Conservation (phyloP, 2,888 invertebrate species). For the Aradus depressus region DNA sequence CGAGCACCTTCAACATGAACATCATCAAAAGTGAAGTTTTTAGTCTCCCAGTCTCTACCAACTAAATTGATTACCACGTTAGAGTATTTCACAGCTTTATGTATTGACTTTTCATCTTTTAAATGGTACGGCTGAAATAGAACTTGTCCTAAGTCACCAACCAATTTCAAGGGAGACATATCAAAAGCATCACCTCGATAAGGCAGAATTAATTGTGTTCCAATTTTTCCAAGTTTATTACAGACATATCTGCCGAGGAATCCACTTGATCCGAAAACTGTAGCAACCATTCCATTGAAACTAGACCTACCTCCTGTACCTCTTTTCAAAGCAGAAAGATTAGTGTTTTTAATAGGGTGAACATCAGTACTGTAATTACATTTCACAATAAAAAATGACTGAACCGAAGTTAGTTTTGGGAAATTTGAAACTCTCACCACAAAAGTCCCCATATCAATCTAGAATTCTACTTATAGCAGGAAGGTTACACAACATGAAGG, state of each 20-base stretch:
- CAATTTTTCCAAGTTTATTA: conserved; percentile 78
- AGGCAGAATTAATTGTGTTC: conserved; percentile 81
- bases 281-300: conserved; percentile 94
- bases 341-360: conserved; percentile 30
- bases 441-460: no score
- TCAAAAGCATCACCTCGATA: conserved; percentile 81
- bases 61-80: conserved; percentile 94
- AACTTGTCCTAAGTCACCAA: conserved; percentile 92
- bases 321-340: conserved; percentile 51
- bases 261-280: conserved; percentile 90
- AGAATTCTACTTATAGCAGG: no score
- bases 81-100: conserved; percentile 78
- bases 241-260: conserved; percentile 80
- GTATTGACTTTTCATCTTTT: conserved; percentile 73
- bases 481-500: no score
- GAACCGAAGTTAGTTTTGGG: no score
- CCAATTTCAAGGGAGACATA: conserved; percentile 58
- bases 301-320: conserved; percentile 89
- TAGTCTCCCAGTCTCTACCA: conserved; percentile 85
- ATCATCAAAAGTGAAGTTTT: conserved; percentile 74
- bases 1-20: conserved; percentile 79
- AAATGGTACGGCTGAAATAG: conserved; percentile 77
- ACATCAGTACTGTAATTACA: no score
- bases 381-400: no score
- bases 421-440: no score